Base-by-base conservation (phyloP, 2,888 invertebrate genomes). In the Drosophila mimetica region DNA sequence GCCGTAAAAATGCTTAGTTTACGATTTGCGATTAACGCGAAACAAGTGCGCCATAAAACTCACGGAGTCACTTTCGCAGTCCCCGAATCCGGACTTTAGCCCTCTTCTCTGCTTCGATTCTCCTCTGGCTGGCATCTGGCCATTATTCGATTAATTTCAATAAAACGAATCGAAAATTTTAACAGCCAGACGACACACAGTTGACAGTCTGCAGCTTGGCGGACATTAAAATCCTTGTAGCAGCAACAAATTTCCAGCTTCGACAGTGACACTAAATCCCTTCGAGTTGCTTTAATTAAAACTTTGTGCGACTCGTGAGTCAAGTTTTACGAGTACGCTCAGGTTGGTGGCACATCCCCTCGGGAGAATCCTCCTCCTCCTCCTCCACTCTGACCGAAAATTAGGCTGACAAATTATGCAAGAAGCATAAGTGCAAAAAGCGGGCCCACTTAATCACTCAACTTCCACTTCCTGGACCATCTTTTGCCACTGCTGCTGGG, bases 1-100 rank as follows among this genome's bases (percentile, higher is more conserved):
- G 86, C 88, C 80, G 80, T 84, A 88, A 81, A 84, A 84, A 78
- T 88, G 88, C 84, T 88, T 88, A 88, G 88, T 88, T 84, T 84
- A 84, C 84, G 84, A 88, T 88, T 86, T 77, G 83, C 86, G 83
- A 84, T 84, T 84, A 84, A 84, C 84, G 84, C 76, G 88, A 83
- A 88, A 83, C 88, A 88, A 84, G 83, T 87, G 76, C 86, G 83
- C 79, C 88, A 86, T 83, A 86, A 83, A 83, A 86, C 55, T 58
- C 70, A 64, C 58, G 72, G 67, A 61, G 70, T 39, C 39, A 20
- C 39, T 16, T 1, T 37, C 61, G 3, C 61, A 46, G 42, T 22
- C 42, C 18, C 28, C n/a, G 32, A 25, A 18, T 44, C 28, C 37
- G 32, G 14, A 32, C 39, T 20, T 58, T 42, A 34, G 51, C 42